Percentiles rank a stretch among this genome's conserved stretches.
phyloP scores from a whole-genome alignment of 2,797 vertebrate species.

The Enteromius mattozi region DNA sequence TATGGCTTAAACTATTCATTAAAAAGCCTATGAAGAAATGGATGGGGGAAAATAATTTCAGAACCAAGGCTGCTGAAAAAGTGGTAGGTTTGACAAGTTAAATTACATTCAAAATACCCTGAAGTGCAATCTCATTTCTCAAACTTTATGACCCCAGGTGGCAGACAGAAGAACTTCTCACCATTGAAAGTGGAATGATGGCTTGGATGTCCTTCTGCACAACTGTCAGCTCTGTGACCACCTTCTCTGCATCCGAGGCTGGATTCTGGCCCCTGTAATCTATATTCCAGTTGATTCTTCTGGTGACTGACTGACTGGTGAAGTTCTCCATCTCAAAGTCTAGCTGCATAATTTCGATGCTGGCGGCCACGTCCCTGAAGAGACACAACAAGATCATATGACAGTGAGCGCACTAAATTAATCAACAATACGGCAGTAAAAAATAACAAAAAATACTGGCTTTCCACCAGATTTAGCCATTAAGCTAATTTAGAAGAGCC shows the following conservation, averaged over 20 bases:
- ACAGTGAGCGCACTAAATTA: background rate
- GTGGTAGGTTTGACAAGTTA: background rate
- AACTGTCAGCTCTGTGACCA: conserved; percentile 94
- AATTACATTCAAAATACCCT: conserved; percentile 12
- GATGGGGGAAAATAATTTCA: background rate
- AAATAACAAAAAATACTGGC: conserved; percentile 20
- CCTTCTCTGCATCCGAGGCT: conserved; percentile 89
- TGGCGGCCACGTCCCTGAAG: conserved; percentile 80
- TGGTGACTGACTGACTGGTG: conserved; percentile 96
- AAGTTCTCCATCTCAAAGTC: conserved; percentile 99
- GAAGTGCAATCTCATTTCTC: background rate
- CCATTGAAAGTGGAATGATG: conserved; percentile 96
- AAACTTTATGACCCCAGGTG: conserved; percentile 12
- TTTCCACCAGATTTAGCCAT: conserved; percentile 21
- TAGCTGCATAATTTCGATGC: conserved; percentile 93
- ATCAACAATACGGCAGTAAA: conserved; percentile 36
- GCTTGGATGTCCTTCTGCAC: conserved; percentile 96
- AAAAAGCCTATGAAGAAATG: background rate
- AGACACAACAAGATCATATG: background rate
- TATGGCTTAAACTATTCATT: background rate
- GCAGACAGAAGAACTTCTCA: conserved; percentile 67
- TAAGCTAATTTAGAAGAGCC: conserved; percentile 41
- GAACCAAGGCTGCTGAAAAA: conserved; percentile 8
- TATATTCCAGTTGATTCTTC: conserved; percentile 98
- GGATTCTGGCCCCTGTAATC: conserved; percentile 92